Evolutionary conservation across 2,797 vertebrate species (phyloP), one percentile per base, ranked within the genome.

Genomic region (Silurus aristotelis): DNA sequence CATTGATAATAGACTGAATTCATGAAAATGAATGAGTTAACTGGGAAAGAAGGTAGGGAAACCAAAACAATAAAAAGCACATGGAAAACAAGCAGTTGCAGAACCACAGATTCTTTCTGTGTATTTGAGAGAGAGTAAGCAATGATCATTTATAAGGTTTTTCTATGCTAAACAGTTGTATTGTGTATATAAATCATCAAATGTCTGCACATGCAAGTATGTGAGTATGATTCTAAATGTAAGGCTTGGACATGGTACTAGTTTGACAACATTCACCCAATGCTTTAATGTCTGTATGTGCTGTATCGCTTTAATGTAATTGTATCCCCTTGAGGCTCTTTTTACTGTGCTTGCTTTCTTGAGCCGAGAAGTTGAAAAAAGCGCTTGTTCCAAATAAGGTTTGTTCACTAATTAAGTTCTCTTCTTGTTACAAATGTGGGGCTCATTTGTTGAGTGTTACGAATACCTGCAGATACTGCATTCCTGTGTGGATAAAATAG

Each of bases 361-460:
- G 6, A 77, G 17, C 60, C 31, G 31, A 7, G 52, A 73, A 66
- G 61, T 85, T 20, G 17, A 3, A 27, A 38, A 64, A 82, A 43
- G 63, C 52, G 22, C 52, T 85, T 82, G 80, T 52, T 82, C 71
- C 63, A 70, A 82, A 77, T 83, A 17, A 78, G 38, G 22, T 72
- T 43, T 56, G 38, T 68, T 76, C 80, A 68, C 72, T 76, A 68
- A 76, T 75, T 75, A 76, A 55, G 20, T 70, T 85, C 61, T 48
- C 31, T 64, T 31, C 43, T 73, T 76, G 61, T 82, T 67, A 48
- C 58, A 7, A 52, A 27, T 9, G 13, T 52, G 31, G n/a, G 58
- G 43, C 20, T 85, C 55, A 67, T 67, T 76, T 82, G 71, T 68
- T 38, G 55, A 38, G 55, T 31, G 25, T 17, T 83, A 72, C 58